Evolutionary conservation across 1,140 invertebrate species (phyloP), one percentile per base, ranked within the genome.

Genomic region (Tigriopus japonicus): DNA sequence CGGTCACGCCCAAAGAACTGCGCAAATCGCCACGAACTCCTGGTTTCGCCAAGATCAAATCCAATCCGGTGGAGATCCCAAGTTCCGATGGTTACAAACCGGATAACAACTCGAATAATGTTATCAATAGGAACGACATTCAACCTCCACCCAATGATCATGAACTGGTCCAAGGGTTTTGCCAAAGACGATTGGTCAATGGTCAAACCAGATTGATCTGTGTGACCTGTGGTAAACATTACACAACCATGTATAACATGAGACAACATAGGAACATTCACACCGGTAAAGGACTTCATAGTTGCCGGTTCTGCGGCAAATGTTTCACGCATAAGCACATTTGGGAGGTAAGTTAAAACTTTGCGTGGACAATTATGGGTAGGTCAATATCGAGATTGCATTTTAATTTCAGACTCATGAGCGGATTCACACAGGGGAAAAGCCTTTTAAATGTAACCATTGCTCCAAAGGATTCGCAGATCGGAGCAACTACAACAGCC

Each of bases 381-480:
- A 49, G 21, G 45, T 17, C 19, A 21, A 17, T 21, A 49, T 6
- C 6, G 2, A 21, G 2, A 5, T 5, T 17, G 3, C 19, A 17
- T 49, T 21, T 17, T 49, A 5, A 10, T 49, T 49, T 21, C 23
- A 60, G 13, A 63, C 66, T 35, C 71, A 71, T 66, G 64, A 70
- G 63, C 63, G 68, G 1, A 67, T 65, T 5, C 72, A 73, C 62
- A 73, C 72, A 1, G 66, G 75, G 1, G 77, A 79, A 66, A 65
- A 73, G 55, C 76, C 76, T 6, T 78, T 73, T 67, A 69, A 69
- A 56, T 79, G 77, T 63, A 70, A 71, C 56, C 67, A 72, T 49
- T 79, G 77, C 59, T 60, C 66, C 23, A 61, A 61, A 41, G 52
- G 53, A 21, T 61, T 61, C 23, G 59, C 59, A 1, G 59, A 61